Base-by-base conservation (phyloP, 2,888 invertebrate species). In the Augochlorella aurata region DNA sequence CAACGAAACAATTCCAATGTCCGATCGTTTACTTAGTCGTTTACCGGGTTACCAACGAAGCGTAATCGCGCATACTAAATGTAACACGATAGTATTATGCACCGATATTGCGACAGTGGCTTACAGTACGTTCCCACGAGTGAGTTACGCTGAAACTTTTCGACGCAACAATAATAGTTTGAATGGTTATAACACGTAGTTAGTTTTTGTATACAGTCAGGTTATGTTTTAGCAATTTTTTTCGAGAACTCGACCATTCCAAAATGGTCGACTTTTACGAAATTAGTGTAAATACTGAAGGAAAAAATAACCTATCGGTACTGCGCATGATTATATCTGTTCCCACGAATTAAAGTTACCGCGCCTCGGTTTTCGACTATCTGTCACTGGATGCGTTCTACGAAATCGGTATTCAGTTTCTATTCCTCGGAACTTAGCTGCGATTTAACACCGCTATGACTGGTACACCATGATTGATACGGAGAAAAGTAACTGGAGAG, bases 271-370 rank as follows among this genome's bases (percentile, higher is more conserved):
- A 5, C 38, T 38, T 38, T 38, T 38, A 29, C 3, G 38, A 38
- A 38, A 5, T 4, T 5, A 2, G 38, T 5, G 0, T 38, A 38
- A 38, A 38, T 29, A 38, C 38, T 5, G 38, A 38, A 38, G 5
- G 38, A 38, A 38, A 38, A 38, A 5, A 38, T 38, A 38, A 38
- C 38, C 3, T 1, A 29, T 29, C 29, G 38, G 38, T 5, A 38
- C 38, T 38, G 38, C 38, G 38, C 7, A 38, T 38, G 38, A 38
- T 38, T 29, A 29, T 29, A 2, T 29, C 2, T 29, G 2, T 29
- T 67, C 9, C 67, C 9, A n/a, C 21, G 61, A 72, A 29, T 66
- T 52, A 45, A 58, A 71, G 65, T 63, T 50, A 70, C 24, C n/a
- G 47, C n/a, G 47, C 29, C 5, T 44, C 61, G 29, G 29, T 18